These are phyloP conservation scores for Delia radicum DNA, from an alignment of 1,140 invertebrate genomes.

Conservation along the genomic window DNA sequence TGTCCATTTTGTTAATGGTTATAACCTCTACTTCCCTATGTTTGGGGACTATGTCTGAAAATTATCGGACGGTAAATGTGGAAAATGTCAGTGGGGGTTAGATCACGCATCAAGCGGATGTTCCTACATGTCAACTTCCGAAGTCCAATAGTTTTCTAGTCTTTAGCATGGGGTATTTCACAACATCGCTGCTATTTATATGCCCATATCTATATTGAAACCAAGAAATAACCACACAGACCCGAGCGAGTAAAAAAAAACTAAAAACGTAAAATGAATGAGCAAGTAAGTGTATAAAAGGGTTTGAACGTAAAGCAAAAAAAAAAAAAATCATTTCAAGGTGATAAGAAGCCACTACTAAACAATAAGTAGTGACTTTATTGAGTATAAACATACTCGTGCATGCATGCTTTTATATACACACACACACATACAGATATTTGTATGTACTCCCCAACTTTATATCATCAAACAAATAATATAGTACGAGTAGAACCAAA, in stretches of 20 bases:
- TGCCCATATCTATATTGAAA: not conserved
- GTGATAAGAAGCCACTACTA: slow-evolving; percentile 28
- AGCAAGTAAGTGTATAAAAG: not conserved
- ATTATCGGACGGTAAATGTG: too few relatives aligned
- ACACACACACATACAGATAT: slow-evolving; percentile 13
- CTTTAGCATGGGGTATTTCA: too few relatives aligned
- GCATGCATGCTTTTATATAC: not conserved
- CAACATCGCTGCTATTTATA: not conserved
- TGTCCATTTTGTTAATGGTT: too few relatives aligned
- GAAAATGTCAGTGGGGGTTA: too few relatives aligned
- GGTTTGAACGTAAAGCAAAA: slow-evolving; percentile 12
- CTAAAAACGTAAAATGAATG: not conserved
- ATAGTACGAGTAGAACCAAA: not conserved
- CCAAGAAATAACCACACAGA: not conserved
- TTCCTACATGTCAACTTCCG: too few relatives aligned
- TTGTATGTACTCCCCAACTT: not conserved
- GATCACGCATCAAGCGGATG: too few relatives aligned
- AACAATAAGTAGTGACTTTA: slow-evolving; percentile 7
- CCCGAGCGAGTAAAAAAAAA: not conserved
- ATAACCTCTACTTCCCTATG: too few relatives aligned
- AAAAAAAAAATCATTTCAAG: slow-evolving; percentile 25
- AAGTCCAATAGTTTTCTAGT: too few relatives aligned
- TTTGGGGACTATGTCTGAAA: too few relatives aligned
- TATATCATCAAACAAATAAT: not conserved
- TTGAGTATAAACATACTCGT: not conserved